Percentiles rank a stretch among this genome's conserved stretches.
Conservation (phyloP, 2,113 vertebrate species). For the Indicator indicator region DNA sequence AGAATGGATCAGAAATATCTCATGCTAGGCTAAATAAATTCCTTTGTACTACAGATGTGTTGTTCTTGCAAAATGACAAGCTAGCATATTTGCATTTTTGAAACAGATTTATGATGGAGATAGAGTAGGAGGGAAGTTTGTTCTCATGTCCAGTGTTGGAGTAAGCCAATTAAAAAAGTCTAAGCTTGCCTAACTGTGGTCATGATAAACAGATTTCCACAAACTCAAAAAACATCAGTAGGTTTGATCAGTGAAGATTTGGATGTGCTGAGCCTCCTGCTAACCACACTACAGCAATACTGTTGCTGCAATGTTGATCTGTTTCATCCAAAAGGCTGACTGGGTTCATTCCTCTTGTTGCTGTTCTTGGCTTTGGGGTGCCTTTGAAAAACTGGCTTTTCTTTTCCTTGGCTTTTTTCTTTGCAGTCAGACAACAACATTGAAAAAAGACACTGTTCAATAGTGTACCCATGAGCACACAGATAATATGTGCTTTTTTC, state of each 20-base stretch:
- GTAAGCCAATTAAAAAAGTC: not conserved
- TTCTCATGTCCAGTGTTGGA: not conserved
- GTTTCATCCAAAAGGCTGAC: not conserved
- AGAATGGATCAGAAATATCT: not conserved
- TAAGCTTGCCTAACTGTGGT: not conserved
- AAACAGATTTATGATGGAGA: not conserved
- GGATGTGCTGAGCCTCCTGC: not conserved
- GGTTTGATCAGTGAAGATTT: not conserved
- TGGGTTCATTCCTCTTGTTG: not conserved
- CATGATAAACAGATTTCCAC: not conserved
- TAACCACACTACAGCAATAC: not conserved
- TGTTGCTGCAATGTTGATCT: not conserved
- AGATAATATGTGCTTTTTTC: not conserved
- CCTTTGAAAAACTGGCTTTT: not conserved
- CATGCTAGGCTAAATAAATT: not conserved
- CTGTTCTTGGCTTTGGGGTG: not conserved
- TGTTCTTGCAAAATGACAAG: not conserved
- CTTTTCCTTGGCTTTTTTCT: not conserved
- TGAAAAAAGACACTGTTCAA: not conserved
- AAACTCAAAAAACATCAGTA: not conserved
- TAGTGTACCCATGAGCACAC: rapidly evolving
- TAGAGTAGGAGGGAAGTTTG: not conserved
- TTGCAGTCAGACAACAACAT: not conserved
- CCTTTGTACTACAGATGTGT: not conserved
- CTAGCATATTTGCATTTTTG: not conserved